Base-by-base conservation (phyloP, 2,113 vertebrate species). In the Polypterus senegalus region DNA sequence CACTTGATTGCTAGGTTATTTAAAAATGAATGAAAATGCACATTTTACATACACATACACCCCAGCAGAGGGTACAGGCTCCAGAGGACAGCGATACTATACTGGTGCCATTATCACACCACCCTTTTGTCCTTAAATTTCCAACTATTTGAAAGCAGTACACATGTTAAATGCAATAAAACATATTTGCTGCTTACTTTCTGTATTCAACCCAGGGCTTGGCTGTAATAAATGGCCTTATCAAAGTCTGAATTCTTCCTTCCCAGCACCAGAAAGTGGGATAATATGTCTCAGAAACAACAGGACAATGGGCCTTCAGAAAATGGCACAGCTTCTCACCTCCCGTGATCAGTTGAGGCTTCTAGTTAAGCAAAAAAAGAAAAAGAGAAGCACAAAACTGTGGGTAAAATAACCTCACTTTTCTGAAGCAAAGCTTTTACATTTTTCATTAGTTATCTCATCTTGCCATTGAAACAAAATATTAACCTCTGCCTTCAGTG, bases 191-290 rank as follows among this genome's bases (percentile, higher is more conserved):
- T 57, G 78, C 93, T 91, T 86, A 98, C 96, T 97, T 98, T 73
- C 89, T 89, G 77, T 98, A 98, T 67, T 79, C 77, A 62, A 97
- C 93, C 7, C 77, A 84, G 4, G 94, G 93, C 78, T 92, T 93
- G 58, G 90, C 85, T 6, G 92, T 93, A 74, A 99, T 93, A 65
- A 99, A 97, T 8, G 95, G 95, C 71, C 96, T 89, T 63, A 98
- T 83, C 59, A 99, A 79, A 0, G 96, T 99, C 77, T 97, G 94
- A 48, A 92, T 80, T 11, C 94, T 84, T 69, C 93, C 91, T 81
- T 98, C 96, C 94, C 93, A 99, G 88, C 96, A 98, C 96, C 96
- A 99, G 61, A 97, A 88, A 0, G 96, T 94, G 51, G 96, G 96
- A 73, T 97, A 99, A 74, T 97, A 99, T 5, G 91, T 97, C 82